Evolutionary conservation across 2,888 invertebrate species (phyloP).

Genomic region (Oegoconia quadripuncta): DNA sequence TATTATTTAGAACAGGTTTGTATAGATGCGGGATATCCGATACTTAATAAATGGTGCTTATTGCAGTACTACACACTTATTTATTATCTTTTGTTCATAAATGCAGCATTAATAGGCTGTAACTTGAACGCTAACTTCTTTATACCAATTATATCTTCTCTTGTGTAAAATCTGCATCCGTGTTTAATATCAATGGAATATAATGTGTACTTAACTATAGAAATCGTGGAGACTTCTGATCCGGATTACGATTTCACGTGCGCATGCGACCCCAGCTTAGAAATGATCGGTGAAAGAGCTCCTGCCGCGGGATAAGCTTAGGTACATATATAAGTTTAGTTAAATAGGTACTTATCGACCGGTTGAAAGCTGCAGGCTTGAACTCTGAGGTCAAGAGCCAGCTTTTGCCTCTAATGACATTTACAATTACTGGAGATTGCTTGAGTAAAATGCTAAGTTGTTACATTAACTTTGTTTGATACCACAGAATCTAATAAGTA

Average conservation of each 20-base stretch:
- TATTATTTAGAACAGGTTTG: slow-evolving; percentile 1
- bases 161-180: no score
- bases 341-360: not conserved
- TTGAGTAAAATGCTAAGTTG: no score
- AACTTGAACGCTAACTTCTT: no score
- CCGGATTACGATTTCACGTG: not conserved
- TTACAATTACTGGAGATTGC: slow-evolving; percentile 2
- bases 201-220: no score
- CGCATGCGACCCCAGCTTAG: not conserved
- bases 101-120: no score
- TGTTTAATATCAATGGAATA: no score
- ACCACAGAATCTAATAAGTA: no score
- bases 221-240: no score
- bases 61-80: no score
- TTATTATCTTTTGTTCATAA: no score
- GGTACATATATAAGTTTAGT: not conserved
- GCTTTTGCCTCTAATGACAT: slow-evolving; percentile 9
- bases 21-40: not conserved
- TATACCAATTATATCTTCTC: no score
- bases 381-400: slow-evolving; percentile 11
- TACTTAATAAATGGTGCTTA: not conserved
- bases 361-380: slow-evolving; percentile 16
- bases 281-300: slow-evolving; percentile 1
- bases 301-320: not conserved
- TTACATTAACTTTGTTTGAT: no score